These are phyloP conservation scores for Saccostrea glomerata DNA, from an alignment of 1,140 invertebrate species.

Conservation along the genomic window DNA sequence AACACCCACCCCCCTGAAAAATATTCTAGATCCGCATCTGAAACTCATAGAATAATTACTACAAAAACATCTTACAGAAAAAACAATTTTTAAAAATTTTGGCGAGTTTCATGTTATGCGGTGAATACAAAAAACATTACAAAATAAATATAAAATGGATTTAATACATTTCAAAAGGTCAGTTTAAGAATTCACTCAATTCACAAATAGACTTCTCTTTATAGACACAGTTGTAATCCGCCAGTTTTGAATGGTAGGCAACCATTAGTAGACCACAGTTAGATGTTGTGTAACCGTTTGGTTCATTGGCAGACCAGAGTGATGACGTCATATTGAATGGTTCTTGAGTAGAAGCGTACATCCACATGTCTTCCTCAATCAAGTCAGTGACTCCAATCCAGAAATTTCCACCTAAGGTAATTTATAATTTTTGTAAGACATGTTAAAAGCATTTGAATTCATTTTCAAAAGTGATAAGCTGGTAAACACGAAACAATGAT, in stretches of 20 bases:
- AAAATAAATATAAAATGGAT: no score
- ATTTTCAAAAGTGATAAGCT: not conserved
- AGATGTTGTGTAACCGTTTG: not conserved
- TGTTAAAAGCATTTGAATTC: not conserved
- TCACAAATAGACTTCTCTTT: not conserved
- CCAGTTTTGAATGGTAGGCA: not conserved
- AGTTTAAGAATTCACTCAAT: not conserved
- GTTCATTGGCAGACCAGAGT: not conserved
- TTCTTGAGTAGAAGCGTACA: not conserved
- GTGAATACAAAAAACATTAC: no score
- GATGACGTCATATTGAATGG: not conserved
- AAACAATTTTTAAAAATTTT: no score
- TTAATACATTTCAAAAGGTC: no score
- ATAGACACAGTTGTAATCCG: not conserved
- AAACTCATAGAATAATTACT: no score
- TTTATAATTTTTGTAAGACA: not conserved
- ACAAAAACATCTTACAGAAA: no score
- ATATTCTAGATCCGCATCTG: no score
- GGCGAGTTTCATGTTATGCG: no score
- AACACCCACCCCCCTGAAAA: no score
- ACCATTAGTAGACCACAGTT: slow-evolving; percentile 1
- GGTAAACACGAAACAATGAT: no score
- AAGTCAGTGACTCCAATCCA: not conserved
- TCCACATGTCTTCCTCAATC: slow-evolving; percentile 16
- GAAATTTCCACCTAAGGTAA: not conserved